These are phyloP conservation scores for Phaedon cochleariae DNA, from an alignment of 2,888 invertebrate species.

Conservation along the genomic window DNA sequence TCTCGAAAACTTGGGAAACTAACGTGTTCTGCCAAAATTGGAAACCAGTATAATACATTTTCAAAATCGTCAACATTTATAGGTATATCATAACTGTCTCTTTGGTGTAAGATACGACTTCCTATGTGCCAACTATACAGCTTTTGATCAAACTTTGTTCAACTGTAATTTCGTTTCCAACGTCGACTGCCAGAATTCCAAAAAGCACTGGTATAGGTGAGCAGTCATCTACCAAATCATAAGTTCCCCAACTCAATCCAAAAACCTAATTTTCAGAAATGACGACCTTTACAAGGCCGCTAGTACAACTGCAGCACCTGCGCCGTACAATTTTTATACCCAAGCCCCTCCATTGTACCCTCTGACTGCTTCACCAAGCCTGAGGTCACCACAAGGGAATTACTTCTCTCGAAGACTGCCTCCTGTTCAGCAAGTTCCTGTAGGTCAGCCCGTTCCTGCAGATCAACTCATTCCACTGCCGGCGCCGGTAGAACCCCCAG, in stretches of 20 bases:
- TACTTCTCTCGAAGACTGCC: constrained; percentile 14
- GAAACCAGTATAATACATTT: background rate
- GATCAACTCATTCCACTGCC: background rate
- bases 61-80: constrained; percentile 49
- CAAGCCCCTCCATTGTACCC: constrained; percentile 40
- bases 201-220: constrained; percentile 83
- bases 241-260: background rate
- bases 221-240: background rate
- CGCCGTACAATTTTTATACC: constrained; percentile 58
- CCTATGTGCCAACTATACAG: constrained; percentile 93
- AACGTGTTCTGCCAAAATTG: background rate
- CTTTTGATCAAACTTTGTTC: constrained; percentile 93
- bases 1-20: too few relatives aligned
- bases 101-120: constrained; percentile 89
- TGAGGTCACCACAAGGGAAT: constrained; percentile 9
- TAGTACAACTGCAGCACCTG: constrained; percentile 68
- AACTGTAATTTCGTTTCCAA: constrained; percentile 93
- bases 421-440: background rate
- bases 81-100: constrained; percentile 93
- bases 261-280: constrained; percentile 69
- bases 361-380: constrained; percentile 3
- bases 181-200: constrained; percentile 88
- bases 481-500: constrained; percentile 9
- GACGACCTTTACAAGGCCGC: constrained; percentile 85
- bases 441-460: background rate